Conservation (phyloP, 2,888 invertebrate species). For the Erebia ligea region DNA sequence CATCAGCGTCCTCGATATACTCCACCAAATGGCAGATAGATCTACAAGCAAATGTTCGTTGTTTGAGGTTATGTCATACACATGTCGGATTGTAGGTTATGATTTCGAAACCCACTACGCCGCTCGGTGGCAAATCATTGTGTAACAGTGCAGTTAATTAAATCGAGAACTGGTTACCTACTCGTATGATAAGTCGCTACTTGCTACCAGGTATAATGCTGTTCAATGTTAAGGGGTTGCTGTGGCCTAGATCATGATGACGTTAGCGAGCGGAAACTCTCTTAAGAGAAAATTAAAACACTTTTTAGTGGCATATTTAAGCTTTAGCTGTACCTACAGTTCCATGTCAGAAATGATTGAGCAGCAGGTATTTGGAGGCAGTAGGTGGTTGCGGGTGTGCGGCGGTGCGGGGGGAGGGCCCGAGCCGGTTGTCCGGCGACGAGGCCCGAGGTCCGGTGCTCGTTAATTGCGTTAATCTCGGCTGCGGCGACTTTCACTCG, state of each 20-base stretch:
- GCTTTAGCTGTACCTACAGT: neutral
- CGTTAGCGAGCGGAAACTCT: neutral
- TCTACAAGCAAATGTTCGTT: neutral
- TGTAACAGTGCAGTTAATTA: too few species aligned
- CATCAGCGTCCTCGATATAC: too few species aligned
- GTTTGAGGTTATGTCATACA: neutral
- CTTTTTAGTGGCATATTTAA: neutral
- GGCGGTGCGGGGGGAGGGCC: neutral
- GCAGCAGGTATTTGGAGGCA: neutral
- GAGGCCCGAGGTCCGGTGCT: neutral
- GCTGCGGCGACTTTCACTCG: constrained; percentile 29
- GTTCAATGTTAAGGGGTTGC: too few species aligned
- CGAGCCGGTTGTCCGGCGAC: neutral
- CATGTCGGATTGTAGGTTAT: neutral
- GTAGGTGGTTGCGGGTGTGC: neutral
- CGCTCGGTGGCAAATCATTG: too few species aligned
- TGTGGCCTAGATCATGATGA: too few species aligned
- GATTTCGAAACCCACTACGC: too few species aligned
- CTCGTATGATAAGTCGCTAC: too few species aligned
- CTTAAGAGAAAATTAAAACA: neutral
- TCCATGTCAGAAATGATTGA: constrained; percentile 1
- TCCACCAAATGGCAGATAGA: too few species aligned
- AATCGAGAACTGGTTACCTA: too few species aligned
- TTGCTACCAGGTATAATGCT: too few species aligned
- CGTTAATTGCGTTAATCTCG: constrained; percentile 28